phyloP scores from a whole-genome alignment of 2,113 vertebrate species.

The Muntiacus reevesi region DNA sequence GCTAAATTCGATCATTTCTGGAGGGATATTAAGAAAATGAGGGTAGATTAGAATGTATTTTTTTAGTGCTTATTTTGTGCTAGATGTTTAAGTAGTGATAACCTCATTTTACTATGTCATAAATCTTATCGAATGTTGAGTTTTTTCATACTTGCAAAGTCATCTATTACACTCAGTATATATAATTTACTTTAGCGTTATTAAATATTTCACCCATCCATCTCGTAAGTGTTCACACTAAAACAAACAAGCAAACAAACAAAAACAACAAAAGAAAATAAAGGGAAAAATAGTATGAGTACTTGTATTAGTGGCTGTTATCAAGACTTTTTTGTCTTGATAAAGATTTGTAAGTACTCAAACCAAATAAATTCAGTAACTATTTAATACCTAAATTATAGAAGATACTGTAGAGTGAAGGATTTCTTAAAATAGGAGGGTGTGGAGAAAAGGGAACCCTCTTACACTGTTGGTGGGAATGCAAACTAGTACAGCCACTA shows the following conservation, averaged over 20 bases:
- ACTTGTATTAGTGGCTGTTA: neutral
- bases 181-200: neutral
- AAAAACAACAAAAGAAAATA: neutral
- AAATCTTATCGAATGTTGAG: neutral
- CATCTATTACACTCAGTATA: neutral
- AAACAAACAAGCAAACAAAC: neutral
- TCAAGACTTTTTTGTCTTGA: neutral
- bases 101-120: neutral
- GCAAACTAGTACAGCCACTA: no score
- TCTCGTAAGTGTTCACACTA: neutral
- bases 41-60: neutral
- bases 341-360: neutral
- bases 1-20: neutral
- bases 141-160: neutral
- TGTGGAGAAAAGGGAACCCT: no score
- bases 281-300: neutral
- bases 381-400: neutral
- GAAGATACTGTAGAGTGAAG: neutral
- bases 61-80: neutral
- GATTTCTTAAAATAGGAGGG: neutral
- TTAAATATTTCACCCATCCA: neutral
- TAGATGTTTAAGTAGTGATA: neutral
- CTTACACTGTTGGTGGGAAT: fast-evolving
- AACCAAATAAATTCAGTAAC: neutral
- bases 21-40: neutral